Percentiles rank a stretch among this genome's conserved stretches.
These are phyloP conservation scores for Tetranychus piercei DNA, from an alignment of 2,888 invertebrate species.

Conservation along the genomic window DNA sequence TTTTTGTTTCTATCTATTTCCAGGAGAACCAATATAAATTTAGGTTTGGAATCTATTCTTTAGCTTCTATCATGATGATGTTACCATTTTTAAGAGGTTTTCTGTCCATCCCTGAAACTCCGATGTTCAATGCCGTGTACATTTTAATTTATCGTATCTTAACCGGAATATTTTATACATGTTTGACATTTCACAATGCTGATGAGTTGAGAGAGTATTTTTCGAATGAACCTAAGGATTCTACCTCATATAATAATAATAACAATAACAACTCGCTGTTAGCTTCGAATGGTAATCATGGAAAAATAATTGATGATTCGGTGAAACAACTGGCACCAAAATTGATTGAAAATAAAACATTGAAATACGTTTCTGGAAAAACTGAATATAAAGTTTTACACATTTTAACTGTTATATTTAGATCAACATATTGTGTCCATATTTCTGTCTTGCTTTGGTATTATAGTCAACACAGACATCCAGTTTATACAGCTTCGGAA, in stretches of 20 bases:
- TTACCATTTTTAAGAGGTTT: background rate
- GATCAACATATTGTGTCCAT: background rate
- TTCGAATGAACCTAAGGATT: background rate
- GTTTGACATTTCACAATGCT: background rate
- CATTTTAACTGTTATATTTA: background rate
- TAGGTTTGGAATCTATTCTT: too few relatives aligned
- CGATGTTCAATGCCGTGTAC: background rate
- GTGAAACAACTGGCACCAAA: background rate
- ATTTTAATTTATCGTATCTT: background rate
- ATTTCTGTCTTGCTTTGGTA: background rate
- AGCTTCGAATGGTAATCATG: background rate
- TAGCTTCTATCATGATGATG: background rate
- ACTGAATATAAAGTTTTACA: background rate
- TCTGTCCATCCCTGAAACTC: background rate
- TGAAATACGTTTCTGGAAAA: background rate
- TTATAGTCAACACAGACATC: background rate
- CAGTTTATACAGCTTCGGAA: background rate
- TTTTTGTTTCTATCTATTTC: too few relatives aligned
- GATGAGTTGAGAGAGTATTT: background rate
- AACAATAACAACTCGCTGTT: background rate
- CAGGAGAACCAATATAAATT: too few relatives aligned
- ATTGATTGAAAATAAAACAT: background rate
- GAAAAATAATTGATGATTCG: background rate
- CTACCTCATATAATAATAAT: background rate
- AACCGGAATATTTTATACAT: background rate